These are phyloP conservation scores for Verasper variegatus DNA, from an alignment of 2,113 vertebrate genomes.

Conservation along the genomic window DNA sequence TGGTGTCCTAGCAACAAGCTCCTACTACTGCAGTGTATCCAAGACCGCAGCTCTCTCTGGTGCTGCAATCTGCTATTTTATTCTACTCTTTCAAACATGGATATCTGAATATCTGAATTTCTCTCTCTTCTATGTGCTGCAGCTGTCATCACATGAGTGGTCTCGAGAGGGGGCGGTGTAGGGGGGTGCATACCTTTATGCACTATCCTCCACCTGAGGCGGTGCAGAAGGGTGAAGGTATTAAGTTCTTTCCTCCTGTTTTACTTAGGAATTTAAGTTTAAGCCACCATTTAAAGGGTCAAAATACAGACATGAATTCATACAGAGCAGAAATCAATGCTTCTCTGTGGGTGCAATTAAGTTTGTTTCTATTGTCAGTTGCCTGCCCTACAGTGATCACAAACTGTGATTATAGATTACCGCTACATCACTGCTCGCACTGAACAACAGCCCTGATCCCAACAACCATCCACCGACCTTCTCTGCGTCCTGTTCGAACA, in stretches of 20 bases:
- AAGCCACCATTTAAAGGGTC: background rate
- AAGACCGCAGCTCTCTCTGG: slow-evolving; percentile 65
- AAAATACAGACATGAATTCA: background rate
- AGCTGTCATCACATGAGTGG: slow-evolving; percentile 42
- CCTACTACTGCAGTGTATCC: slow-evolving; percentile 74
- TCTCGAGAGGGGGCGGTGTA: background rate
- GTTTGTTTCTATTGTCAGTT: slow-evolving; percentile 44
- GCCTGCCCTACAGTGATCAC: slow-evolving; percentile 40
- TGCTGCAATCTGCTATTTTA: slow-evolving; percentile 70
- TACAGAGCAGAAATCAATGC: slow-evolving; percentile 47
- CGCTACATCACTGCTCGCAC: slow-evolving; percentile 26
- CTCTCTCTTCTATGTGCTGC: slow-evolving; percentile 34
- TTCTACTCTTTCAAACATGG: slow-evolving; percentile 60
- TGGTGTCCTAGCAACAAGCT: slow-evolving; percentile 83
- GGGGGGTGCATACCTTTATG: background rate
- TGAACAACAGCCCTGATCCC: background rate
- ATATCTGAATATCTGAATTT: slow-evolving; percentile 47
- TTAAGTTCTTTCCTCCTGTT: background rate
- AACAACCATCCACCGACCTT: slow-evolving; percentile 84
- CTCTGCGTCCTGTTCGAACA: slow-evolving; percentile 98
- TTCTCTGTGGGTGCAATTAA: slow-evolving; percentile 44
- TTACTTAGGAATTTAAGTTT: slow-evolving; percentile 11
- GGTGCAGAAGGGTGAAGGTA: background rate
- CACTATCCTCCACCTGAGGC: background rate
- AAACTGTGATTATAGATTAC: slow-evolving; percentile 58